Base-by-base conservation (phyloP, 2,888 invertebrate species). In the Cartodere bifasciata region DNA sequence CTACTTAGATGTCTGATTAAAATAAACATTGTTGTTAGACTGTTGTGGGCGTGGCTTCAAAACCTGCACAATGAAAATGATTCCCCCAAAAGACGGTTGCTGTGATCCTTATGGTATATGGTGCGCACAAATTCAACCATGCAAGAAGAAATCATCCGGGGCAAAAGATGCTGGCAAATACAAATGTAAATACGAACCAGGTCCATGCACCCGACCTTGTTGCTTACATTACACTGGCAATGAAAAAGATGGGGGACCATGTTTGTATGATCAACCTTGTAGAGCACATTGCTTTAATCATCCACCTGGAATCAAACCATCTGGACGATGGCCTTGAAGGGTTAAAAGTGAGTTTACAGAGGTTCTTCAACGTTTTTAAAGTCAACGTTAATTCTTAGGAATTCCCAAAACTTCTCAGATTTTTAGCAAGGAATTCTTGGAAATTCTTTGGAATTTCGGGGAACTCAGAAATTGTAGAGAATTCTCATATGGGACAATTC, bases 211-310 rank as follows among this genome's bases (percentile, higher is more conserved):
- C 5, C 39, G 57, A 24, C 56, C 56, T 4, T 55, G 57, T 31
- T 60, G 58, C 36, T 49, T 53, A 39, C 58, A 60, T 31, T 56
- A 56, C 57, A 49, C 50, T 37, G 46, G 52, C 4, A 52, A 53
- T 40, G 54, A 51, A 12, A n/a, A n/a, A n/a, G n/a, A n/a, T n/a
- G n/a, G n/a, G n/a, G 51, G 51, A 12, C 47, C 47, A 10, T 57
- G 56, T 41, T 29, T 47, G 17, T 60, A 59, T 34, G 55, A 55
- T 37, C 44, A 47, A 17, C 57, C 58, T 11, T 60, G 60, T 39
- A 56, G 49, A 36, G 60, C 59, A 9, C 49, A 53, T 32, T 60
- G 59, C 40, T 54, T 42, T 32, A 52, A 59, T 40, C 55, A 55
- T 40, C 57, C 56, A 5, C 41, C 42, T 11, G 58, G 48, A 23